Conservation (phyloP, 2,888 invertebrate species). For the Pyrgus malvae region DNA sequence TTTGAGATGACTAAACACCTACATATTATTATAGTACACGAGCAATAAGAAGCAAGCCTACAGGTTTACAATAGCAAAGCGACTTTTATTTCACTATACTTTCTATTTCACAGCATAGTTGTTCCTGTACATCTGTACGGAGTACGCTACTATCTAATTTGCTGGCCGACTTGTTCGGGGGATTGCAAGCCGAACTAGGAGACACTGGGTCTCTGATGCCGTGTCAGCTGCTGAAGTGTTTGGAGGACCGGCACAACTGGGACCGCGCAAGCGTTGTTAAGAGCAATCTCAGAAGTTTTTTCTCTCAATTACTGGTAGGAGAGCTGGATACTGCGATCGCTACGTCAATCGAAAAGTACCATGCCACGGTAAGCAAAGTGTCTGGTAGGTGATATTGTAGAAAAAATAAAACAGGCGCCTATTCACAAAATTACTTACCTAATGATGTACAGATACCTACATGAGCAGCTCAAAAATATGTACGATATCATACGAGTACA, state of each 20-base stretch:
- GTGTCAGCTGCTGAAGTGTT: conserved; percentile 66
- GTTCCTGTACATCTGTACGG: conserved; percentile 67
- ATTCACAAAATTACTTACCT: too few relatives aligned
- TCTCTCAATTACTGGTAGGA: conserved; percentile 55
- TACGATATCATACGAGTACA: too few relatives aligned
- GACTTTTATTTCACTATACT: neutral
- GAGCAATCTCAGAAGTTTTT: conserved; percentile 56
- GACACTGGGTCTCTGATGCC: conserved; percentile 56
- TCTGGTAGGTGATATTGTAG: neutral
- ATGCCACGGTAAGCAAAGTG: conserved; percentile 60
- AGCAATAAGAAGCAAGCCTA: too few relatives aligned
- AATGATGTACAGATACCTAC: too few relatives aligned
- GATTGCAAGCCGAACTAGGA: conserved; percentile 59
- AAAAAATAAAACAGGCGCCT: neutral
- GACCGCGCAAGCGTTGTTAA: conserved; percentile 57
- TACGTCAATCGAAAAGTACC: conserved; percentile 68
- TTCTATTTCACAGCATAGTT: conserved; percentile 48
- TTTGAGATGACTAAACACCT: too few relatives aligned
- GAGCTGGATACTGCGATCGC: conserved; percentile 73
- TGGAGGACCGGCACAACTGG: conserved; percentile 72
- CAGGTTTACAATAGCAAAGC: neutral
- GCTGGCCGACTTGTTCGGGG: conserved; percentile 59
- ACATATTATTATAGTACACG: too few relatives aligned
- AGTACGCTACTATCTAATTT: conserved; percentile 57
- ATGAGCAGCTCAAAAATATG: too few relatives aligned